Base-by-base conservation (phyloP, 2,797 vertebrate species). In the Artibeus lituratus region DNA sequence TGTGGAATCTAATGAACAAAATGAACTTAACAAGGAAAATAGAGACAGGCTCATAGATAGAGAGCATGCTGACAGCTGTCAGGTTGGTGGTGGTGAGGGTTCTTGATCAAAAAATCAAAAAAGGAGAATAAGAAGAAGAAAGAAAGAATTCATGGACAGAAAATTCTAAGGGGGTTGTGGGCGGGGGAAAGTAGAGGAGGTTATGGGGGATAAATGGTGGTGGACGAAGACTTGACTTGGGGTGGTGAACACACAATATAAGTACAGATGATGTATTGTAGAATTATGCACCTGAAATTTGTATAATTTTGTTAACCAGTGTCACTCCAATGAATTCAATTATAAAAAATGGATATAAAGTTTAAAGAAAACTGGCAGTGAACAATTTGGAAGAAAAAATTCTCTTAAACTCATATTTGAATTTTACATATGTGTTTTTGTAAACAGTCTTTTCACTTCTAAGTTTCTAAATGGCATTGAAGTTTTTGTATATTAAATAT, bases 401-500 rank as follows among this genome's bases (percentile, higher is more conserved):
- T 35, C 16, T 37, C 21, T 74, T 84, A 73, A 93, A 93, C 29
- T 94, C 19, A 2, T 51, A 35, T 92, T 93, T 90, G 62, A 4
- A 82, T 67, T 96, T 96, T 84, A n/a, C 35, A 78, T 32, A 5
- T 87, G 10, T 80, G 19, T 42, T 49, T 90, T 69, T 35, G 85
- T 57, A 85, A 83, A 24, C 81, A 82, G 19, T 5, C 26, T 88
- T 74, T 80, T 70, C 12, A 85, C 18, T 0, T 80, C 37, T 76
- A 90, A 87, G 32, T 90, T 95, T 94, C 88, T 62, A 95, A 84
- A n/a, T 96, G 77, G 78, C 32, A 82, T 32, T 72, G 55, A 76
- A 67, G 15, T 83, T 94, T 92, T 80, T 26, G 59, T 57, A 74
- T 47, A 62, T 83, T 83, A 77, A 77, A 87, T 65, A 65, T 72